Conservation (phyloP, 1,140 invertebrate genomes). For the Mizuhopecten yessoensis region DNA sequence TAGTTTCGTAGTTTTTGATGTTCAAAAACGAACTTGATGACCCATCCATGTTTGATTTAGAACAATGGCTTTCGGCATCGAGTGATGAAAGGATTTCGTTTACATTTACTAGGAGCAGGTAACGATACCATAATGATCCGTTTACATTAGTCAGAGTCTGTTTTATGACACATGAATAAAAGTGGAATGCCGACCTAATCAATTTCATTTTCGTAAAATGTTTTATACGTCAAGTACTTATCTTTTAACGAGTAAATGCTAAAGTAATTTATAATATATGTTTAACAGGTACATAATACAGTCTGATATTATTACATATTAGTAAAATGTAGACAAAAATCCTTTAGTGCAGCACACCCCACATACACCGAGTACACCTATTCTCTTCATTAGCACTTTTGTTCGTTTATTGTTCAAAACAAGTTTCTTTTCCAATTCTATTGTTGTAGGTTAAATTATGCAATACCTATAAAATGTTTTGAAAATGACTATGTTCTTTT, state of each 20-base stretch:
- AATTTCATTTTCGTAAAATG: constrained; percentile 19
- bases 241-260: neutral
- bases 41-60: neutral
- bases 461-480: too few species aligned
- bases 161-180: constrained; percentile 1
- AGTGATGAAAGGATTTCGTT: constrained; percentile 29
- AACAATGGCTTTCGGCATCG: constrained; percentile 21
- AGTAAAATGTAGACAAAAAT: neutral
- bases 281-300: neutral
- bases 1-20: constrained; percentile 39
- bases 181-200: neutral
- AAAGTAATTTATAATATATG: constrained; percentile 21
- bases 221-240: neutral
- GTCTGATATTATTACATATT: neutral
- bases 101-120: neutral
- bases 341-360: neutral
- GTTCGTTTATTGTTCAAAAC: too few species aligned
- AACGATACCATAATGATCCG: neutral
- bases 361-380: neutral
- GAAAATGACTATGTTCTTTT: too few species aligned
- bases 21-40: neutral
- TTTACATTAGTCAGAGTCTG: neutral
- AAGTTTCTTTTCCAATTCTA: too few species aligned
- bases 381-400: too few species aligned
- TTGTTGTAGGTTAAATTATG: too few species aligned